These are phyloP conservation scores for Brachycybe producta DNA, from an alignment of 2,888 invertebrate genomes.

Conservation along the genomic window DNA sequence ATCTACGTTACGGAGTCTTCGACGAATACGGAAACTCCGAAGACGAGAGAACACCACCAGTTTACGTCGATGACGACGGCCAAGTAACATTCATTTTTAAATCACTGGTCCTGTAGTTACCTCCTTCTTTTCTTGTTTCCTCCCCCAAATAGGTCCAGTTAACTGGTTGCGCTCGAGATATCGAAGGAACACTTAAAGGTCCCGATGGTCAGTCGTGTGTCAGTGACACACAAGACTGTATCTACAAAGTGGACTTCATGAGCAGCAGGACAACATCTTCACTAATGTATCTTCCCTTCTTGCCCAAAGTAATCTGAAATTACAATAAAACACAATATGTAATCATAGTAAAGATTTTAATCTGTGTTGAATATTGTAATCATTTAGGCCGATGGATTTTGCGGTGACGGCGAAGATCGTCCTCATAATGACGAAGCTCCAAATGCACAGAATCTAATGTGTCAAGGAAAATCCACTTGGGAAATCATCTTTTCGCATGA, in stretches of 20 bases:
- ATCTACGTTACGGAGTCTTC: conserved; percentile 28
- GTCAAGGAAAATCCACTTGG: conserved; percentile 31
- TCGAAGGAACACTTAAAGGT: conserved; percentile 15
- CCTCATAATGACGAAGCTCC: conserved; percentile 30
- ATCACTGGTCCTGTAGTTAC: not conserved
- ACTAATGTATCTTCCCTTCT: conserved; percentile 25
- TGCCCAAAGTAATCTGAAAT: conserved; percentile 21
- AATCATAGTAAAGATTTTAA: not conserved
- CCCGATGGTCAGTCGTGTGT: conserved; percentile 14
- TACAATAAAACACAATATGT: not conserved
- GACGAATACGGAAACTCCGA: conserved; percentile 27
- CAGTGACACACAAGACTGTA: conserved; percentile 23
- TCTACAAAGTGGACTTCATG: conserved; percentile 24
- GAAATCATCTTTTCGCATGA: conserved; percentile 25
- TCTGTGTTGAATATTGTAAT: not conserved
- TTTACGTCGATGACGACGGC: conserved; percentile 18
- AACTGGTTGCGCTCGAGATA: conserved; percentile 17
- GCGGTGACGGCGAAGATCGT: conserved; percentile 25
- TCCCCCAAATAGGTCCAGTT: conserved; percentile 7
- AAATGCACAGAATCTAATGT: conserved; percentile 31
- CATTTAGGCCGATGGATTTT: conserved; percentile 29
- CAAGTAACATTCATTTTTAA: conserved; percentile 9
- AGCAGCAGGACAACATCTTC: conserved; percentile 22
- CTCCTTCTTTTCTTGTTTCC: not conserved
- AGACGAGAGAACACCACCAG: conserved; percentile 22